These are phyloP conservation scores for Stomorhina lunata DNA, from an alignment of 2,888 invertebrate genomes.

Conservation along the genomic window DNA sequence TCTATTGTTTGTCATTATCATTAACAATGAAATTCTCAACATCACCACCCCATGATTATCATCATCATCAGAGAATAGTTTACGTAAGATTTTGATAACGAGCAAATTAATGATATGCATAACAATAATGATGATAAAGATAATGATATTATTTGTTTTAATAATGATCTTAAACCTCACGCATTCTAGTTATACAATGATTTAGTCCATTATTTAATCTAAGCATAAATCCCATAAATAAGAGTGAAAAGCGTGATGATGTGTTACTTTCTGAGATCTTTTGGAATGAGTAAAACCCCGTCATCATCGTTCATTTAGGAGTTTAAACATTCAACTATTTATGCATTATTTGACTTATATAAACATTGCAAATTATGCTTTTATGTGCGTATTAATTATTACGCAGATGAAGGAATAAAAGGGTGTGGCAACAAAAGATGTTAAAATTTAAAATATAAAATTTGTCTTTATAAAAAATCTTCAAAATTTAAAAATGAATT, in stretches of 20 bases:
- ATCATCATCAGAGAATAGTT: neutral
- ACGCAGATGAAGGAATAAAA: neutral
- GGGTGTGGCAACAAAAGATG: neutral
- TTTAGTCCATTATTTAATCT: slow-evolving; percentile 1
- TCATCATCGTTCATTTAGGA: slow-evolving; percentile 14
- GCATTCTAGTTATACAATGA: neutral
- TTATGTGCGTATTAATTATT: slow-evolving; percentile 18
- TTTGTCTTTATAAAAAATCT: too few species aligned
- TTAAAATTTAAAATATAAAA: too few species aligned
- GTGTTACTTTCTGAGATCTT: neutral
- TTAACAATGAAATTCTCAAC: slow-evolving; percentile 11
- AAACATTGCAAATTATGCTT: slow-evolving; percentile 49
- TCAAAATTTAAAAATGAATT: too few species aligned
- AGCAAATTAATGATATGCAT: too few species aligned
- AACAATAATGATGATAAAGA: too few species aligned
- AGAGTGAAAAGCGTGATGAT: neutral
- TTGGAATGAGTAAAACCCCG: neutral
- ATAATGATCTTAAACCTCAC: slow-evolving; percentile 30
- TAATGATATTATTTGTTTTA: neutral
- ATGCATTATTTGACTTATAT: slow-evolving; percentile 58
- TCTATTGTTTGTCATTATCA: slow-evolving; percentile 19
- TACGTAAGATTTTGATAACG: neutral
- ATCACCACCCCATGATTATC: slow-evolving; percentile 8
- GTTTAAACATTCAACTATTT: slow-evolving; percentile 24
- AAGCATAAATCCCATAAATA: neutral